A percentile compares a stretch with the other conserved stretches of the same genome.
Conservation (phyloP, 64 coral and sea anemone genomes). For the Anthopleura sola region DNA sequence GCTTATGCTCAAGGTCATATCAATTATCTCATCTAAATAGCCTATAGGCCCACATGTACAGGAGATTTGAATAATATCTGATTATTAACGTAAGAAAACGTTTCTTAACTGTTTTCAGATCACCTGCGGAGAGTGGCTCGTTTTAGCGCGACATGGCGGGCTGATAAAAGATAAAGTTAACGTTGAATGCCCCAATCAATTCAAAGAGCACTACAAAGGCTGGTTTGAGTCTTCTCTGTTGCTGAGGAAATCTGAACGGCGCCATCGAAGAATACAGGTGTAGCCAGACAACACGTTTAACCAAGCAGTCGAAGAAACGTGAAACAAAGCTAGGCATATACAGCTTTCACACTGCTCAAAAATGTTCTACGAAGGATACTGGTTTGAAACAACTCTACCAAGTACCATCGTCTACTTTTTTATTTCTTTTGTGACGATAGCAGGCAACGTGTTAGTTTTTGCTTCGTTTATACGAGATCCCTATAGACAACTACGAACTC, state of each 20-base stretch:
- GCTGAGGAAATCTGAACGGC: background rate
- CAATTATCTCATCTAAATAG: background rate
- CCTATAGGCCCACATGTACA: background rate
- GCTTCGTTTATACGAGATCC: conserved; percentile 61
- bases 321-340: background rate
- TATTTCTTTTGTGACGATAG: conserved; percentile 48
- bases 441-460: conserved; percentile 59
- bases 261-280: background rate
- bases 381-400: conserved; percentile 56
- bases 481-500: conserved; percentile 46
- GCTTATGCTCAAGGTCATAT: background rate
- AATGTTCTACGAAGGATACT: conserved; percentile 81
- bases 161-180: background rate
- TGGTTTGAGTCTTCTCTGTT: background rate
- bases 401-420: conserved; percentile 50
- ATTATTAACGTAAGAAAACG: background rate
- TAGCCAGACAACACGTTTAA: background rate
- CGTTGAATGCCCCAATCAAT: background rate
- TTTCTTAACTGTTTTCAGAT: background rate
- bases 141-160: background rate
- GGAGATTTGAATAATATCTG: background rate
- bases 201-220: background rate
- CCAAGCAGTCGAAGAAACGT: background rate
- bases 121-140: background rate
- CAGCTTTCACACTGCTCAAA: background rate